phyloP scores from a whole-genome alignment of 2,113 vertebrate species.

The Sterna hirundo region DNA sequence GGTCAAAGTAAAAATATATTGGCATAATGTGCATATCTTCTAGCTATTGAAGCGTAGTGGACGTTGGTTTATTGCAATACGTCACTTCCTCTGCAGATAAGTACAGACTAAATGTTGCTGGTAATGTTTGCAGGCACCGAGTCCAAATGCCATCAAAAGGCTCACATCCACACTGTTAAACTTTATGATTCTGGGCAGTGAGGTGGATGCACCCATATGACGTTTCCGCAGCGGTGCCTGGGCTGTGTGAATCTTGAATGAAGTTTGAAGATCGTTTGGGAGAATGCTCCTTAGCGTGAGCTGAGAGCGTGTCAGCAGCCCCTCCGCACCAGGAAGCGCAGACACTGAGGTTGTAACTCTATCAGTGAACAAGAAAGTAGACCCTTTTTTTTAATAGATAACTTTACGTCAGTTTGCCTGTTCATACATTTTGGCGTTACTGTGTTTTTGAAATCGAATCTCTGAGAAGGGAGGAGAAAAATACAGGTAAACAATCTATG shows the following conservation, averaged over 20 bases:
- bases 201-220: neutral
- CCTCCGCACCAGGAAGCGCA: neutral
- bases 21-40: neutral
- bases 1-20: neutral
- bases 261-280: neutral
- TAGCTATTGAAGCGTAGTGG: neutral
- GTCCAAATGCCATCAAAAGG: neutral
- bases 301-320: neutral
- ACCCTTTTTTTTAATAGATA: neutral
- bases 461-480: neutral
- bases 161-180: neutral
- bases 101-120: neutral
- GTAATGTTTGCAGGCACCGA: neutral
- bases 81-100: neutral
- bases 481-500: neutral
- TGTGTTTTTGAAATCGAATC: neutral
- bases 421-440: neutral
- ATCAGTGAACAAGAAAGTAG: neutral
- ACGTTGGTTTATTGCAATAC: neutral
- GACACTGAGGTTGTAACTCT: neutral
- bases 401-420: neutral
- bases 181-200: neutral
- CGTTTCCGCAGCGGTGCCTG: neutral
- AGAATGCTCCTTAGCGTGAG: neutral
- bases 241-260: neutral